phyloP scores from a whole-genome alignment of 2,888 invertebrate species.

The Octodonta nipae region DNA sequence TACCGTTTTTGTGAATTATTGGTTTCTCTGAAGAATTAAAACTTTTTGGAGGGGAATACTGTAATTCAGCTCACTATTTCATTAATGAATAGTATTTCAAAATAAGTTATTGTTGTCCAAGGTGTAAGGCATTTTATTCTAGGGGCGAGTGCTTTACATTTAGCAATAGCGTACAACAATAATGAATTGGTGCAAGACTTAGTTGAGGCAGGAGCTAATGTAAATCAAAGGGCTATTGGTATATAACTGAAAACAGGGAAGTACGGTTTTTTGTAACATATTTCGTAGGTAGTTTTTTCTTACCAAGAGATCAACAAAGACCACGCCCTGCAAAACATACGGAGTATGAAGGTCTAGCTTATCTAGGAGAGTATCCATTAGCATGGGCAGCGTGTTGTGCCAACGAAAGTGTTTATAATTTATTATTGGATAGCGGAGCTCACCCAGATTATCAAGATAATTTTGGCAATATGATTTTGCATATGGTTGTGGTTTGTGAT shows the following conservation, averaged over 20 bases:
- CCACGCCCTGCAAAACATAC: constrained; percentile 65
- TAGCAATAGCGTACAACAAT: constrained; percentile 93
- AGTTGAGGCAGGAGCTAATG: constrained; percentile 82
- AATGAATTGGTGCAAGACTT: constrained; percentile 88
- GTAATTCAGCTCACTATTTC: too few species aligned
- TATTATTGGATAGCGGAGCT: constrained; percentile 80
- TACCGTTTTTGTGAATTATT: too few species aligned
- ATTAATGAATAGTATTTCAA: too few species aligned
- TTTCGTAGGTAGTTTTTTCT: constrained; percentile 68
- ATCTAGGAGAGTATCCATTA: constrained; percentile 91
- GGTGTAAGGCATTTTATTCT: too few species aligned
- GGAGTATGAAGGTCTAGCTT: constrained; percentile 92
- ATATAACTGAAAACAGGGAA: background rate
- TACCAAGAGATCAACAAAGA: constrained; percentile 86
- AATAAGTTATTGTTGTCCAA: too few species aligned
- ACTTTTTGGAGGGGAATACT: too few species aligned
- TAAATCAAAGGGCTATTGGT: constrained; percentile 87
- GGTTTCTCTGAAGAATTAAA: too few species aligned
- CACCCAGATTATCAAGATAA: constrained; percentile 92
- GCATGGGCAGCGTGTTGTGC: constrained; percentile 97
- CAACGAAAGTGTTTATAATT: constrained; percentile 92
- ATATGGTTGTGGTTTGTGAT: constrained; percentile 97
- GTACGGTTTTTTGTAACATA: background rate
- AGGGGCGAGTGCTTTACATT: constrained; percentile 86
- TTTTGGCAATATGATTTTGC: constrained; percentile 97